Percentiles rank a stretch among this genome's conserved stretches.
Evolutionary conservation across 1,140 invertebrate species (phyloP).

Genomic region (Lasaia peninsularis): DNA sequence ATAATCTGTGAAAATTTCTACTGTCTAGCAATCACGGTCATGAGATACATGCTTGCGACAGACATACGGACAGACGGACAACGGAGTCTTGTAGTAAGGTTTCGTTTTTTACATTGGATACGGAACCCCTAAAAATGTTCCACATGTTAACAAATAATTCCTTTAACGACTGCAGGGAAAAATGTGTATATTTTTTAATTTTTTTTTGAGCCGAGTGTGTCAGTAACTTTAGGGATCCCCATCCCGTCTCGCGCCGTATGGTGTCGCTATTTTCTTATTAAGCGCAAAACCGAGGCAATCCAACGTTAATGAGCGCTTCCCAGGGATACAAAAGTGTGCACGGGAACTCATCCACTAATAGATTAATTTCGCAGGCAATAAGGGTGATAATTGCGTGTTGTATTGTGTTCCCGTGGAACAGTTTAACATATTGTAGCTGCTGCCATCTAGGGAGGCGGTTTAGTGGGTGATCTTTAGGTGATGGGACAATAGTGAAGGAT

Average conservation of each 20-base stretch:
- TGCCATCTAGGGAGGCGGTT: neutral
- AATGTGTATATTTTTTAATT: too few relatives aligned
- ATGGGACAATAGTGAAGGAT: neutral
- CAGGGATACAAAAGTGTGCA: conserved; percentile 29
- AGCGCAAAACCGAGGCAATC: conserved; percentile 47
- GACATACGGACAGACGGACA: too few relatives aligned
- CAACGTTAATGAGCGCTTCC: conserved; percentile 50
- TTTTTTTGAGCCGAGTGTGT: conserved; percentile 18
- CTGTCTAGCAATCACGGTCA: too few relatives aligned
- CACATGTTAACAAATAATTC: too few relatives aligned
- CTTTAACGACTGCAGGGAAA: too few relatives aligned
- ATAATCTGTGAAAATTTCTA: too few relatives aligned
- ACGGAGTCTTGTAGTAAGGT: too few relatives aligned
- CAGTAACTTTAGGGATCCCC: neutral
- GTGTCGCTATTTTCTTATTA: conserved; percentile 56
- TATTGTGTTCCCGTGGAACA: neutral
- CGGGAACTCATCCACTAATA: conserved; percentile 30
- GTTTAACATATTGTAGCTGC: neutral
- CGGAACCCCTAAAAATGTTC: too few relatives aligned
- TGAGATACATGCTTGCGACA: too few relatives aligned
- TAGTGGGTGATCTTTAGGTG: neutral
- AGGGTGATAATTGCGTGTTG: conserved; percentile 18
- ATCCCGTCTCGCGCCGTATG: conserved; percentile 13
- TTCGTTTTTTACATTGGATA: too few relatives aligned
- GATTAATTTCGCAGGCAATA: conserved; percentile 38